These are phyloP conservation scores for Cydia splendana DNA, from an alignment of 1,140 invertebrate genomes.

Conservation along the genomic window DNA sequence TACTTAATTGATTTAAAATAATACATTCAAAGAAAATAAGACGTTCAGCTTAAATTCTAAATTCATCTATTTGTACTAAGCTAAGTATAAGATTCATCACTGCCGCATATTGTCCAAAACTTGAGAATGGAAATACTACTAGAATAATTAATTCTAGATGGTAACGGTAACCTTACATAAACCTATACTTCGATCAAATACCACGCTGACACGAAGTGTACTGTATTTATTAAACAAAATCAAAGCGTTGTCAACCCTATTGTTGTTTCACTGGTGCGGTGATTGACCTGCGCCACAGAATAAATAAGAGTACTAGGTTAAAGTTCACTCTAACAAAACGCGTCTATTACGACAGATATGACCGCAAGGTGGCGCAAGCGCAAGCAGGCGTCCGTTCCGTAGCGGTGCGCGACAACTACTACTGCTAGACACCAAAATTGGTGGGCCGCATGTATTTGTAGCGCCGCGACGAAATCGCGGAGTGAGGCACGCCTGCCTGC, in stretches of 20 bases:
- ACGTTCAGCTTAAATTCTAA: slow-evolving; percentile 15
- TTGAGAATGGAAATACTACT: slow-evolving; percentile 6
- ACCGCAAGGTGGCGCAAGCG: no score
- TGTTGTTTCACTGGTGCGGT: neutral
- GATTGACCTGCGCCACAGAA: neutral
- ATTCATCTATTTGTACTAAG: slow-evolving; percentile 31
- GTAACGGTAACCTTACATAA: neutral
- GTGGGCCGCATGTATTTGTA: no score
- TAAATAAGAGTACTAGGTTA: no score
- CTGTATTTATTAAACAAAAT: no score
- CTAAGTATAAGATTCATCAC: slow-evolving; percentile 31
- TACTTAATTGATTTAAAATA: slow-evolving; percentile 18
- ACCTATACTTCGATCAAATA: neutral
- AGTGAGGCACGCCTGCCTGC: no score
- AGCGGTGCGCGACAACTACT: no score
- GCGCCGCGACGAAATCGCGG: no score
- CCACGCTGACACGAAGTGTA: neutral
- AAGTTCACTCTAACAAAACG: no score
- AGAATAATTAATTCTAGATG: neutral
- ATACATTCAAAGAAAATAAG: slow-evolving; percentile 31
- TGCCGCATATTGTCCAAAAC: slow-evolving; percentile 21
- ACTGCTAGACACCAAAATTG: no score
- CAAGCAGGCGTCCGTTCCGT: no score
- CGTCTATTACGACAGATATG: no score
- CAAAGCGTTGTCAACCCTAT: neutral